These are phyloP conservation scores for Glossosoma conforme DNA, from an alignment of 1,140 invertebrate genomes.

Conservation along the genomic window DNA sequence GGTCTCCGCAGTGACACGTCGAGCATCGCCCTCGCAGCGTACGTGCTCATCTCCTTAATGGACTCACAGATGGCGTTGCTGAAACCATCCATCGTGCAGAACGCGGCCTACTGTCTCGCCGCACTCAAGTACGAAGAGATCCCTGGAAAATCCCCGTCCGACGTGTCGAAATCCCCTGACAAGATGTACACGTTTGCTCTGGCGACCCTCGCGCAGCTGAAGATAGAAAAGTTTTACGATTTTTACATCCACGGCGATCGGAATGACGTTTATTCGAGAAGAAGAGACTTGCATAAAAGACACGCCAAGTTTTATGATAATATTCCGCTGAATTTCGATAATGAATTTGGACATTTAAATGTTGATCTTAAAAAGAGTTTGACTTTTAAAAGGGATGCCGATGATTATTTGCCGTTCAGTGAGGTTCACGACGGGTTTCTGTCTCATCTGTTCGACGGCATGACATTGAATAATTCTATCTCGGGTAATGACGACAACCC, in stretches of 20 bases:
- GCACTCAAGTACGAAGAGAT: conserved; percentile 31
- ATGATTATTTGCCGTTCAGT: no score
- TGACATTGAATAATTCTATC: no score
- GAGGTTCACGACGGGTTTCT: no score
- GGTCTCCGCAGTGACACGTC: conserved; percentile 60
- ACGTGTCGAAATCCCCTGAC: conserved; percentile 18
- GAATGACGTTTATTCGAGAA: conserved; percentile 22
- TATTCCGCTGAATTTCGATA: no score
- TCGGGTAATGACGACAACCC: not conserved
- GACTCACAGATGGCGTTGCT: conserved; percentile 50
- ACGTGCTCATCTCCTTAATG: conserved; percentile 59
- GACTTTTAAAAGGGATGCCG: no score
- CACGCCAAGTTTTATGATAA: no score
- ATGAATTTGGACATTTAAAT: no score
- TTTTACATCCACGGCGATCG: no score
- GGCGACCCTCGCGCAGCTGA: conserved; percentile 46
- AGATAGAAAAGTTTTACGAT: conserved; percentile 26
- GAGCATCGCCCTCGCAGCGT: conserved; percentile 59
- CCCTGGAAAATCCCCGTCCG: conserved; percentile 35
- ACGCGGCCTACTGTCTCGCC: conserved; percentile 56
- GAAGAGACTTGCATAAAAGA: no score
- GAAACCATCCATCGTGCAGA: conserved; percentile 41
- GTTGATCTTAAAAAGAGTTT: no score
- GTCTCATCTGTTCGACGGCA: no score
- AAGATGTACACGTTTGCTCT: conserved; percentile 50